Evolutionary conservation across 2,113 vertebrate species (phyloP).

Genomic region (Baryphthengus martii): DNA sequence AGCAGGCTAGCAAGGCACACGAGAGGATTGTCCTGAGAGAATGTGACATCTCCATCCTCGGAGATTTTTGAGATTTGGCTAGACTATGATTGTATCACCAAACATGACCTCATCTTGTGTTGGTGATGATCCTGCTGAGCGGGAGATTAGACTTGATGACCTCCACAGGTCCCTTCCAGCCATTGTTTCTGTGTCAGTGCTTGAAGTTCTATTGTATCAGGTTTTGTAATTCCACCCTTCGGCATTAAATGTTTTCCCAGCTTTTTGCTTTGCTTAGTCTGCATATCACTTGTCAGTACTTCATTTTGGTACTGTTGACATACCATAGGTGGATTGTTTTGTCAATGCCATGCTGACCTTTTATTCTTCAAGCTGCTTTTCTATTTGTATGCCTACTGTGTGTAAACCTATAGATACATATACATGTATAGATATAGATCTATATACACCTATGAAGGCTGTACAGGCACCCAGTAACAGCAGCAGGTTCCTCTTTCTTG

Average conservation of each 20-base stretch:
- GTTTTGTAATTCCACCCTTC: neutral
- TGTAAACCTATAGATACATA: too few species aligned
- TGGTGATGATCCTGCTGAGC: neutral
- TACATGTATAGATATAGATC: too few species aligned
- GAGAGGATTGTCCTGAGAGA: neutral
- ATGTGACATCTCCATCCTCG: neutral
- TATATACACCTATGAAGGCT: neutral
- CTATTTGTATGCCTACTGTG: neutral
- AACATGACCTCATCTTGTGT: neutral
- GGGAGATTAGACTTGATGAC: neutral
- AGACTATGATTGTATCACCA: neutral
- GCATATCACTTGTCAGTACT: neutral
- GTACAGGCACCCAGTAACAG: neutral
- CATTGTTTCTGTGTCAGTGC: neutral
- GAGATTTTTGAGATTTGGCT: neutral
- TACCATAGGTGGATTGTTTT: neutral
- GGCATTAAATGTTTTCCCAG: neutral
- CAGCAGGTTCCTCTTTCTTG: neutral
- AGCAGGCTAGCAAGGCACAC: accelerated
- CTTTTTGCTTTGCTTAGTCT: neutral
- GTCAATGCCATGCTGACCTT: neutral
- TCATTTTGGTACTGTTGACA: neutral
- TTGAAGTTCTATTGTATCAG: neutral
- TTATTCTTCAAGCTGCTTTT: neutral
- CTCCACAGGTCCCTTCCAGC: neutral